These are phyloP conservation scores for Steinernema khuongi DNA, from an alignment of 1,140 invertebrate species.

Conservation along the genomic window DNA sequence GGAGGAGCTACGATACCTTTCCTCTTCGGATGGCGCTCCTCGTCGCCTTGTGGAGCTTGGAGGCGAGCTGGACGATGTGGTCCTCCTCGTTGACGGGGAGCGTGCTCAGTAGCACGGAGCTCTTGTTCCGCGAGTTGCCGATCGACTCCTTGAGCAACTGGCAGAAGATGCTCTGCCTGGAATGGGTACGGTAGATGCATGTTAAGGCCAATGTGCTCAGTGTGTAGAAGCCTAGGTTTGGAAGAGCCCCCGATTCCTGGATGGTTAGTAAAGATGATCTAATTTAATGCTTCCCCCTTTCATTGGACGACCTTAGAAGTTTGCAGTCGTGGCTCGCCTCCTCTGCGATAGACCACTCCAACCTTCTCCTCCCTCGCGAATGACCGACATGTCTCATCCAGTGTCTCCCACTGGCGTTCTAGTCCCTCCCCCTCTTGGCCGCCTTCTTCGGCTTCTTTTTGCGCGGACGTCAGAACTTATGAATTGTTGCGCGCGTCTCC, in stretches of 20 bases:
- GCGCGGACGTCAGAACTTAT: conserved; percentile 4
- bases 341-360: too few species aligned
- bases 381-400: too few species aligned
- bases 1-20: background rate
- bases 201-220: too few species aligned
- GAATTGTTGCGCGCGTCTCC: conserved; percentile 15
- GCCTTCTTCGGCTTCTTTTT: conserved; percentile 2
- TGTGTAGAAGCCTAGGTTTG: too few species aligned
- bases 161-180: conserved; percentile 23
- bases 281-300: too few species aligned
- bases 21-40: background rate
- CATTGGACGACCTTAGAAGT: too few species aligned
- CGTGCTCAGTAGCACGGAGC: conserved; percentile 14
- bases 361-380: too few species aligned
- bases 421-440: too few species aligned
- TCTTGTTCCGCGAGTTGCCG: conserved; percentile 24
- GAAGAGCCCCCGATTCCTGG: too few species aligned
- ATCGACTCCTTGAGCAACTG: conserved; percentile 21
- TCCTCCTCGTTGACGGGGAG: conserved; percentile 17
- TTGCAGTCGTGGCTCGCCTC: too few species aligned
- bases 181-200: conserved; percentile 2
- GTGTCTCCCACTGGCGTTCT: too few species aligned
- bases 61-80: conserved; percentile 20
- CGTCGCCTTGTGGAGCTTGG: conserved; percentile 19
- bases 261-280: too few species aligned